Percentiles rank a stretch among this genome's conserved stretches.
Conservation (phyloP, 2,113 vertebrate genomes). For the Recurvirostra avosetta region DNA sequence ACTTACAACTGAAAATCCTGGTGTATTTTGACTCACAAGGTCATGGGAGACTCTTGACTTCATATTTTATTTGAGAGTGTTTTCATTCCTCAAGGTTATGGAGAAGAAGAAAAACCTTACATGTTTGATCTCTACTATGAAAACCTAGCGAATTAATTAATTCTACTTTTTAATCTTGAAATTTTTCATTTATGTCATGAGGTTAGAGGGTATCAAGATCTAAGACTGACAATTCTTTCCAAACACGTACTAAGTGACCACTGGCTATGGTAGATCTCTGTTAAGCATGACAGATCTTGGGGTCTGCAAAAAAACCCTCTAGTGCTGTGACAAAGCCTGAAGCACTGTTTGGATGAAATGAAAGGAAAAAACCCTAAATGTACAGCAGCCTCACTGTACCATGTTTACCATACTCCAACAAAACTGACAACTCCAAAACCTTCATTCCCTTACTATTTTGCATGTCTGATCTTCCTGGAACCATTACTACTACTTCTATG, state of each 20-base stretch:
- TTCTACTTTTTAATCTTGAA: not conserved
- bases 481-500: not conserved
- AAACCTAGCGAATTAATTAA: not conserved
- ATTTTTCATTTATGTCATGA: not conserved
- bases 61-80: not conserved
- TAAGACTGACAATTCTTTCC: not conserved
- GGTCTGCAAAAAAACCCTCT: not conserved
- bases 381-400: not conserved
- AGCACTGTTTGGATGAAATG: not conserved
- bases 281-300: not conserved
- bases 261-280: not conserved
- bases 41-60: not conserved
- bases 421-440: not conserved
- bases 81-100: not conserved
- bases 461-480: not conserved
- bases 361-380: not conserved
- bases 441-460: not conserved
- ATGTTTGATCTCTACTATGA: not conserved
- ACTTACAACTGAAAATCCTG: not conserved
- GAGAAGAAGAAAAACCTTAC: not conserved
- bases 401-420: not conserved
- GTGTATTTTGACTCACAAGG: not conserved
- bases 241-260: not conserved
- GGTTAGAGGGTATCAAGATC: not conserved
- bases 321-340: not conserved